Evolutionary conservation across 1,140 invertebrate genomes (phyloP).

Genomic region (Trichoplusia ni): DNA sequence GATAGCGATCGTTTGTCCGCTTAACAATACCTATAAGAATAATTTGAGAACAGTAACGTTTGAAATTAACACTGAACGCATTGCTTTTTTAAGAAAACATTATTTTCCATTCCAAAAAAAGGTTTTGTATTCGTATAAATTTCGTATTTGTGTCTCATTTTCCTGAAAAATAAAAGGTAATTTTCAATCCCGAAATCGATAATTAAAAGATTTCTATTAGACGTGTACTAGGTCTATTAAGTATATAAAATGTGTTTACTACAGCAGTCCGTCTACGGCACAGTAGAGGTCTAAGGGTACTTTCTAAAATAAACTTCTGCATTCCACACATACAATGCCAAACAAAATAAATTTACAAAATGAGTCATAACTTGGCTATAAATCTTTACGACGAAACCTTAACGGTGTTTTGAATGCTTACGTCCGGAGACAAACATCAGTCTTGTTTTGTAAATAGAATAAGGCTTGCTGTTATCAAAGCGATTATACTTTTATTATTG

Average conservation of each 20-base stretch:
- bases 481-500: neutral
- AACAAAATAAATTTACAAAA: slow-evolving; percentile 8
- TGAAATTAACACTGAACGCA: too few relatives aligned
- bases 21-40: too few relatives aligned
- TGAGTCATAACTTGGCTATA: neutral
- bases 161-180: too few relatives aligned
- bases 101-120: too few relatives aligned
- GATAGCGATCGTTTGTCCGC: too few relatives aligned
- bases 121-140: too few relatives aligned
- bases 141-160: too few relatives aligned
- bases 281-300: neutral
- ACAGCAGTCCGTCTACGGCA: neutral
- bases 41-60: too few relatives aligned
- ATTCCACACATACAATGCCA: neutral
- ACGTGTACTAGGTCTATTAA: neutral
- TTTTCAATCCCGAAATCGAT: too few relatives aligned
- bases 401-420: slow-evolving; percentile 3
- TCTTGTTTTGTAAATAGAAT: slow-evolving; percentile 15
- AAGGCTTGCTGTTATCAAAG: neutral
- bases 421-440: slow-evolving; percentile 6
- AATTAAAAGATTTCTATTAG: too few relatives aligned
- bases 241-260: neutral
- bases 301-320: neutral
- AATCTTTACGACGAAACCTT: slow-evolving; percentile 4
- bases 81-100: too few relatives aligned